These are phyloP conservation scores for Eumacrocentrus americanus DNA, from an alignment of 2,888 invertebrate genomes.

Conservation along the genomic window DNA sequence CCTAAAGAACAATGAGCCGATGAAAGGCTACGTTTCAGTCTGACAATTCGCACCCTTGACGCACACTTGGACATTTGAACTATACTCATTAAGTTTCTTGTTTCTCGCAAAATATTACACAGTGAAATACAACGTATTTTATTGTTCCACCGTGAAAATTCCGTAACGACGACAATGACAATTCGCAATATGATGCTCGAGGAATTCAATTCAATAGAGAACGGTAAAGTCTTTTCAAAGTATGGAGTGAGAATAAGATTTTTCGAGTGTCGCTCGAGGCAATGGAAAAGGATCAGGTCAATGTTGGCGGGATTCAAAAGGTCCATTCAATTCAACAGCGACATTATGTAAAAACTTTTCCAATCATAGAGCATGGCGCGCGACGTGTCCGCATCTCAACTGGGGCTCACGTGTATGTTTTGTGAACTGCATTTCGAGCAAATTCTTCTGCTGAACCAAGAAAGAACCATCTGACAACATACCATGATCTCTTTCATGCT, in stretches of 20 bases:
- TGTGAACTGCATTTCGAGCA: neutral
- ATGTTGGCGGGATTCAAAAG: neutral
- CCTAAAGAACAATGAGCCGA: slow-evolving; percentile 49
- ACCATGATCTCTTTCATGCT: slow-evolving; percentile 15
- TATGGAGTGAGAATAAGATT: slow-evolving; percentile 8
- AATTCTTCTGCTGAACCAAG: neutral
- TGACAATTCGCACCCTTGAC: slow-evolving; percentile 14
- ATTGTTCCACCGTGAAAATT: slow-evolving; percentile 9
- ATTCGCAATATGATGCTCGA: slow-evolving; percentile 11
- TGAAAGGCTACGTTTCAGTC: slow-evolving; percentile 46
- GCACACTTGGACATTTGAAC: slow-evolving; percentile 34
- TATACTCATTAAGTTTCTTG: slow-evolving; percentile 23
- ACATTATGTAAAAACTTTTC: slow-evolving; percentile 42
- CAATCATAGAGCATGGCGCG: slow-evolving; percentile 38
- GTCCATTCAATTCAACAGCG: slow-evolving; percentile 10
- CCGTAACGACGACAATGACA: too few species aligned
- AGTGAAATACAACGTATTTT: neutral
- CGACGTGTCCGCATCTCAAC: slow-evolving; percentile 11
- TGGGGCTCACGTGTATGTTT: neutral
- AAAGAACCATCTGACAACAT: neutral
- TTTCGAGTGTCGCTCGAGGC: slow-evolving; percentile 3
- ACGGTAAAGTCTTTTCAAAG: slow-evolving; percentile 1
- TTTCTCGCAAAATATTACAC: slow-evolving; percentile 20
- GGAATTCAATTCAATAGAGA: neutral
- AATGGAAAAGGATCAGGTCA: slow-evolving; percentile 6